phyloP scores from a whole-genome alignment of 2,888 invertebrate species.

The Heliconius ethilla region DNA sequence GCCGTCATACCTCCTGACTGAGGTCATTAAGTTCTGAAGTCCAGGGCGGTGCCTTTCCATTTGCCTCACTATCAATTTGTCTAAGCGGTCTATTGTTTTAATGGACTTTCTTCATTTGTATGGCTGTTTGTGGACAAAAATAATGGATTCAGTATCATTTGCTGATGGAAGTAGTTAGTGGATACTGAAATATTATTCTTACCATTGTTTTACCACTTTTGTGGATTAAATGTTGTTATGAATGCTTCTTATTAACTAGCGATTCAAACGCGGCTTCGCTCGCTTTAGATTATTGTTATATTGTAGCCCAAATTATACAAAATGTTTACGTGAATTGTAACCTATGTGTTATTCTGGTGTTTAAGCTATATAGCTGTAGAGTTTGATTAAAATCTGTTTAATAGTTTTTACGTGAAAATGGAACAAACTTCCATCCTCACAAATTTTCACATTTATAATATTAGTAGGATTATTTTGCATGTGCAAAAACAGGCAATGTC shows the following conservation, averaged over 20 bases:
- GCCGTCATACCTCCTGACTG: conserved; percentile 63
- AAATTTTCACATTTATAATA: no score
- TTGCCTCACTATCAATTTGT: conserved; percentile 54
- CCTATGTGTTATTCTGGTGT: no score
- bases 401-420: no score
- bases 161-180: neutral
- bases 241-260: neutral
- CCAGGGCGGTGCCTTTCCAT: conserved; percentile 60
- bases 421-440: no score
- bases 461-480: neutral
- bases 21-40: conserved; percentile 68
- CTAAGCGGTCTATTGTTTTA: conserved; percentile 56
- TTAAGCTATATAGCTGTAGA: no score
- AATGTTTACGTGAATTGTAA: no score
- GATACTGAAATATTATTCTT: neutral
- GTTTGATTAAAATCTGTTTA: no score
- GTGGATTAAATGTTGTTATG: conserved; percentile 1
- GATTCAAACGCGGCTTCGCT: no score
- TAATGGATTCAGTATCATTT: conserved; percentile 32
- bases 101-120: conserved; percentile 46
- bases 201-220: conserved; percentile 17
- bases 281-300: no score
- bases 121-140: conserved; percentile 39
- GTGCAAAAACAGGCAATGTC: neutral
- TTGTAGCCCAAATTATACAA: no score